These are phyloP conservation scores for Rhineura floridana DNA, from an alignment of 2,113 vertebrate genomes.

Conservation along the genomic window DNA sequence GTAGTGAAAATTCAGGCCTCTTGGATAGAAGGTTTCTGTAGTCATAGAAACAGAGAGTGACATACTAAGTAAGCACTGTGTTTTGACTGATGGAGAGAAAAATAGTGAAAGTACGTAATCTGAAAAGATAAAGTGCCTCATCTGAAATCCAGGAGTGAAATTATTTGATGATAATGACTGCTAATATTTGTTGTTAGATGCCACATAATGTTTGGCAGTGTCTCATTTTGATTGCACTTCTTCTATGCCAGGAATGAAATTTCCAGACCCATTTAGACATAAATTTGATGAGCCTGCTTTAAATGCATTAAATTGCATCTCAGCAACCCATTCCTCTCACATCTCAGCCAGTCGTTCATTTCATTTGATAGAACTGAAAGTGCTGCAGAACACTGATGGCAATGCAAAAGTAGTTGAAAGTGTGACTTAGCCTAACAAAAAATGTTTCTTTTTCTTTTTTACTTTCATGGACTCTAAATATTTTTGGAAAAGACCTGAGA, in stretches of 20 bases:
- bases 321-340: conserved; percentile 32
- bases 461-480: background rate
- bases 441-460: background rate
- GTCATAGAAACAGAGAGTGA: conserved; percentile 35
- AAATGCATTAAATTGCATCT: conserved; percentile 57
- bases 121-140: conserved; percentile 32
- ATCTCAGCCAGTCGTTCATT: conserved; percentile 53
- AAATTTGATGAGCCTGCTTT: conserved; percentile 58
- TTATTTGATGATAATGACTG: conserved; percentile 13
- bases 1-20: conserved; percentile 40
- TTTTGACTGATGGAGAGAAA: conserved; percentile 5
- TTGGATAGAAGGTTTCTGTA: conserved; percentile 41
- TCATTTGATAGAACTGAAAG: conserved; percentile 51
- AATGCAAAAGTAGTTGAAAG: conserved; percentile 66
- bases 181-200: conserved; percentile 44
- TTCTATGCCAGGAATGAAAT: conserved; percentile 51
- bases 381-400: conserved; percentile 38
- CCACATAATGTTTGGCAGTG: conserved; percentile 30
- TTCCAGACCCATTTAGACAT: conserved; percentile 41
- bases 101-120: conserved; percentile 10
- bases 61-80: conserved; percentile 28
- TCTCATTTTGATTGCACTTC: conserved; percentile 40
- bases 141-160: conserved; percentile 43
- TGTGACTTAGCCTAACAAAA: conserved; percentile 51
- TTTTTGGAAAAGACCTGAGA: background rate